Evolutionary conservation across 2,113 vertebrate species (phyloP), one percentile per base, ranked within the genome.

Genomic region (rabbit (Oryctolagus cuniculus)): DNA sequence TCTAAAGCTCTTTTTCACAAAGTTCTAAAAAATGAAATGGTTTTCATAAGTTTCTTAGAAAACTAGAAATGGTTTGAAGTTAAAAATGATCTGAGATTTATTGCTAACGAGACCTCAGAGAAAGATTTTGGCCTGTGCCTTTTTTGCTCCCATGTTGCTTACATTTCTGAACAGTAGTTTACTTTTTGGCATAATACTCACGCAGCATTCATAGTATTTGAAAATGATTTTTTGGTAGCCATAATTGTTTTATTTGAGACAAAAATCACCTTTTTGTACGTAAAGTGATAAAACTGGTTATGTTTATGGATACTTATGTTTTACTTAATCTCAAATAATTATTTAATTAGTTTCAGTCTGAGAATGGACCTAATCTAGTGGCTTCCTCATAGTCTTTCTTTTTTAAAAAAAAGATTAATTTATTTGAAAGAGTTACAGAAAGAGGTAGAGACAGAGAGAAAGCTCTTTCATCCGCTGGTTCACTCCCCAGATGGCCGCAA

Each of bases 1-100:
- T 85, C 74, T 96, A 87, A 92, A 74, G 15, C 22, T 66, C 58
- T 79, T 89, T 78, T 83, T 64, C 31, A 4, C 12, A 91, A 74
- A 94, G 51, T 64, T 72, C 8, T 87, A 75, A 91, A 96, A 90
- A 31, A 7, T 34, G n/a, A 38, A 83, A 72, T 55, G 25, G 21
- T 25, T 80, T 69, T 66, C 38, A 27, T 6, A 31, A 29, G 3
- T 64, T 63, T 70, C 79, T 16, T 66, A 55, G n/a, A 72, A 88
- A 58, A 16, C 25, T 55, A 31, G 70, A 49, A 94, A 70, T 72
- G 19, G 24, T 36, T 79, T 31, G 55, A 69, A 49, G 31, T 72
- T 88, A 70, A 78, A 82, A 93, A 51, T 72, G 6, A 15, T 19
- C 64, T 72, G 72, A 53, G 11, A 3, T 81, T 90, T 90, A 27